Evolutionary conservation across 2,797 vertebrate genomes (phyloP).

Genomic region (Gymnocypris eckloni): DNA sequence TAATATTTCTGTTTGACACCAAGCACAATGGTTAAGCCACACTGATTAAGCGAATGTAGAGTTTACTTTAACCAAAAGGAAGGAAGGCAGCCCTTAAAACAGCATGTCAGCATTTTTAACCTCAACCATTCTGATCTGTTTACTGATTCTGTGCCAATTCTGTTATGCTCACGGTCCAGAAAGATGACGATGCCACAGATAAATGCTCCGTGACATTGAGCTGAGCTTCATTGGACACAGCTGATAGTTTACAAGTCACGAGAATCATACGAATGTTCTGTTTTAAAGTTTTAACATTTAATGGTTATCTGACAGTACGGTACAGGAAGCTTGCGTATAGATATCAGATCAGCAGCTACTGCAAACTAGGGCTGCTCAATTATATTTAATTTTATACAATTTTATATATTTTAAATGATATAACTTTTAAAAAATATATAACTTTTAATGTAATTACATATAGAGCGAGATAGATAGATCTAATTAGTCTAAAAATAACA

Average conservation of each 20-base stretch:
- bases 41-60: not conserved
- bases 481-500: not conserved
- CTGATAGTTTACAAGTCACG: not conserved
- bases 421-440: not conserved
- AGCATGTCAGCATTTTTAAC: not conserved
- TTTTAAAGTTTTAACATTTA: not conserved
- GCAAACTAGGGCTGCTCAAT: not conserved
- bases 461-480: too few species aligned
- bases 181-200: not conserved
- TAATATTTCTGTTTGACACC: not conserved
- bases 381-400: not conserved
- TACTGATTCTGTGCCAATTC: not conserved
- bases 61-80: not conserved
- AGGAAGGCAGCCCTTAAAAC: not conserved
- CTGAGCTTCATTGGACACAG: not conserved
- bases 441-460: not conserved
- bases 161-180: not conserved
- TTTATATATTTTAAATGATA: not conserved
- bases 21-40: not conserved
- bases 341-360: not conserved
- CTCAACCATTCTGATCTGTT: not conserved
- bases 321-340: not conserved
- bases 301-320: not conserved
- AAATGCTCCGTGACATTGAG: not conserved
- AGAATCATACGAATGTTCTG: conserved; percentile 4